Conservation (phyloP, 2,797 vertebrate species). For the Pangasius mekongensis region DNA sequence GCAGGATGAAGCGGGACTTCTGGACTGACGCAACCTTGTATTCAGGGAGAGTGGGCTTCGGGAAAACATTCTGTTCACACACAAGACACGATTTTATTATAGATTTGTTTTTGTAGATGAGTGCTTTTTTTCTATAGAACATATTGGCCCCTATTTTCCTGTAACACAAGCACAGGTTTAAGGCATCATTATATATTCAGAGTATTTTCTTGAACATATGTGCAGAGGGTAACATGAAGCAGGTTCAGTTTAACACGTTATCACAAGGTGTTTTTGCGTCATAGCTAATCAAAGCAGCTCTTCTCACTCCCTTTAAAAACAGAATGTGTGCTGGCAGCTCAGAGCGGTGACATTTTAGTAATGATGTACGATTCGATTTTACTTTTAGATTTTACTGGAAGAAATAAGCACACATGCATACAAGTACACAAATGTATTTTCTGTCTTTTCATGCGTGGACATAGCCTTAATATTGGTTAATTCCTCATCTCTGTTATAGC, state of each 20-base stretch:
- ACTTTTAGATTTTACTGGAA: neutral
- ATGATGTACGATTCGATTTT: neutral
- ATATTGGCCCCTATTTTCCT: neutral
- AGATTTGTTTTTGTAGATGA: neutral
- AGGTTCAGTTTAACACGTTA: neutral
- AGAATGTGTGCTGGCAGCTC: neutral
- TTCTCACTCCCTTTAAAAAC: neutral
- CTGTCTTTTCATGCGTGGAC: neutral
- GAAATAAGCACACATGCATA: neutral
- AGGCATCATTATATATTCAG: neutral
- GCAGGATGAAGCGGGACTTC: constrained; percentile 93
- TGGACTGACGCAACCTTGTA: constrained; percentile 94
- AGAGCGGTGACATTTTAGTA: neutral
- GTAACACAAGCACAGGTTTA: neutral
- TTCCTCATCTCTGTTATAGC: neutral
- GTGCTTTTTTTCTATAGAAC: neutral
- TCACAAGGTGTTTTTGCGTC: neutral
- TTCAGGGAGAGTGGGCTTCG: constrained; percentile 88
- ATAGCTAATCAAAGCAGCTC: no score
- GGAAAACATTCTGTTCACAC: constrained; percentile 82
- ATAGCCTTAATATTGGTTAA: neutral
- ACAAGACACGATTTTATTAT: neutral
- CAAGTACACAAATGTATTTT: neutral
- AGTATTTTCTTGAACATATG: neutral
- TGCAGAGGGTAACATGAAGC: neutral